Evolutionary conservation across 2,888 invertebrate genomes (phyloP).

Genomic region (Campaea margaritaria): DNA sequence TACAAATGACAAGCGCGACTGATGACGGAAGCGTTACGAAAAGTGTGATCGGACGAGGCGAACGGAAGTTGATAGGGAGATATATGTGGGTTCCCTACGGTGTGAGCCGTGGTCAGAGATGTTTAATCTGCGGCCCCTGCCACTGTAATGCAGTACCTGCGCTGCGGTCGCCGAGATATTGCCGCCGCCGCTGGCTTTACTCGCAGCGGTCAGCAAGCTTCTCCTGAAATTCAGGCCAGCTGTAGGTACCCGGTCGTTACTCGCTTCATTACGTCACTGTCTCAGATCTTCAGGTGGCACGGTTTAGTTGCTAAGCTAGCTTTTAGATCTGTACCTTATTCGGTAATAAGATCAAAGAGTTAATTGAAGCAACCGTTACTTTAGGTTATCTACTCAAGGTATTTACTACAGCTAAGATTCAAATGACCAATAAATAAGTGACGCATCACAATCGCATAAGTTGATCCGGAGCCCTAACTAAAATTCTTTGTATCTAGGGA

Average conservation of each 20-base stretch:
- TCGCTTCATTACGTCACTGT: slow-evolving; percentile 27
- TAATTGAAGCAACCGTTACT: neutral
- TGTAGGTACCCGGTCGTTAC: slow-evolving; percentile 13
- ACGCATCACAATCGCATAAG: too few species aligned
- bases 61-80: too few species aligned
- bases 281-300: slow-evolving; percentile 1
- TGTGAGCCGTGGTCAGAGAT: slow-evolving; percentile 31
- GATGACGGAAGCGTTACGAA: too few species aligned
- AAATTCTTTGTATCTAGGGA: too few species aligned
- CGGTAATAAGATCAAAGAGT: neutral
- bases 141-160: slow-evolving; percentile 34
- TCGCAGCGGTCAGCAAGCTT: slow-evolving; percentile 20
- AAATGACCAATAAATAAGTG: too few species aligned
- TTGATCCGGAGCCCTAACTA: too few species aligned
- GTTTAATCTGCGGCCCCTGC: slow-evolving; percentile 27
- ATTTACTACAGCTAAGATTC: too few species aligned
- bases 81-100: slow-evolving; percentile 4
- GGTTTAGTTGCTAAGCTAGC: slow-evolving; percentile 8
- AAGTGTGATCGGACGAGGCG: too few species aligned
- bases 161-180: slow-evolving; percentile 35
- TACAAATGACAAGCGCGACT: too few species aligned
- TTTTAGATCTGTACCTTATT: neutral
- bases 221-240: slow-evolving; percentile 19
- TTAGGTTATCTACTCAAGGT: too few species aligned
- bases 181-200: slow-evolving; percentile 26